phyloP scores from a whole-genome alignment of 1,140 invertebrate species.

The Cepaea nemoralis region DNA sequence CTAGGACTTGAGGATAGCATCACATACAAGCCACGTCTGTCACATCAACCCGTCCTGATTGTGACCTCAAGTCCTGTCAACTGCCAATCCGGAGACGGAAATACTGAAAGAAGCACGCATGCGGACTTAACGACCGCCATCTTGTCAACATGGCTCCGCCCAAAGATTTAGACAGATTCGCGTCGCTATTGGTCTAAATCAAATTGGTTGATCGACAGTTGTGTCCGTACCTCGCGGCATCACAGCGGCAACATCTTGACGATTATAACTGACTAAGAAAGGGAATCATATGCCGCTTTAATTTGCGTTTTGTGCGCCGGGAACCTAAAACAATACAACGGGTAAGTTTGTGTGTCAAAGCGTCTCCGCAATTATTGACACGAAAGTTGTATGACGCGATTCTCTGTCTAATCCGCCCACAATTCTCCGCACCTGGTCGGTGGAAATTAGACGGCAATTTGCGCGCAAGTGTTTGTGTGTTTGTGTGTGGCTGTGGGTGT shows the following conservation, averaged over 20 bases:
- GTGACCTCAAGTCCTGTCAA: conserved; percentile 1
- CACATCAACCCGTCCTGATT: background rate
- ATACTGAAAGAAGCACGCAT: background rate
- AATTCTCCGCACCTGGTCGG: background rate
- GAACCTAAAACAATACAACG: background rate
- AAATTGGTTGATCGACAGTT: background rate
- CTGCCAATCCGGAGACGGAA: background rate
- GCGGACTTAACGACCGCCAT: background rate
- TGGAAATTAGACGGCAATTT: background rate
- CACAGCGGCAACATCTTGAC: background rate
- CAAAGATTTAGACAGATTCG: background rate
- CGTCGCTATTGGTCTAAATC: background rate
- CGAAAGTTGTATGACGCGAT: background rate
- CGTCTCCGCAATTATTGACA: background rate
- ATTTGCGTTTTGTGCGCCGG: background rate
- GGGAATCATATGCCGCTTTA: background rate
- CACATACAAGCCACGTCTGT: background rate
- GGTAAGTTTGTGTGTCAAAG: background rate
- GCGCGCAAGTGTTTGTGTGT: background rate
- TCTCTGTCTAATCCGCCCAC: background rate
- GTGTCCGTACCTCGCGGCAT: background rate
- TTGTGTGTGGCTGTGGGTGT: background rate
- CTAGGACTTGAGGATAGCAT: background rate
- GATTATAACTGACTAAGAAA: background rate
- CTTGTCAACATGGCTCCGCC: background rate